Base-by-base conservation (phyloP, 1,140 invertebrate species). In the Hylaeus volcanicus region DNA sequence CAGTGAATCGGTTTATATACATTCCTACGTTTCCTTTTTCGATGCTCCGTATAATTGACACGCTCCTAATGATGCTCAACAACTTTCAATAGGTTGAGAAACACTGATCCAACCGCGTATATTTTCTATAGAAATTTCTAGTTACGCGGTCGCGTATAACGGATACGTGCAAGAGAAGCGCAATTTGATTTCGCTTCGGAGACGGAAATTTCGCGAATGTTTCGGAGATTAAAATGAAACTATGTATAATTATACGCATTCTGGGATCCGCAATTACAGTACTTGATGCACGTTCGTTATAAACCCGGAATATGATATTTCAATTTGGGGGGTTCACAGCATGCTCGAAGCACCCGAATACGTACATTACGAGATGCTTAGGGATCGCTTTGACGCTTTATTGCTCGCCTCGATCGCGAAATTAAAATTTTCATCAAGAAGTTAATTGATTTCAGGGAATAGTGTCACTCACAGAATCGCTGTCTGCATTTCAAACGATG, bases 251-350 rank as follows among this genome's bases (percentile, higher is more conserved):
- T 77, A 60, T 51, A 61, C 26, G 75, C 65, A 56, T 26, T 43
- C 65, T 58, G 65, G 65, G 65, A 77, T 48, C 60, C 55, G 65
- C 69, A 77, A 77, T 77, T 77, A 77, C 75, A 60, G 65, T 39
- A 65, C 43, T 77, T 77, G 75, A 77, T 77, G 75, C 75, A 58
- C 37, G 75, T 61, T 69, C 55, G 75, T 71, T 78, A 78, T 63
- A 78, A 78, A 78, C 66, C 11, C 0, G 45, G 58, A 71, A 63
- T 71, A 71, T 71, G 41, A 72, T 78, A 78, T 72, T 78, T 56
- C 63, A 69, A 78, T 78, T 72, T 61, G 37, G 51, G 37, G 51
- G 48, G 5, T 41, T 41, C 53, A 11, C 26, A 5, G 37, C 9
- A 1, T 39, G 73, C 39, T 26, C 15, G 48, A 14, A 11, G 37